Percentiles rank a stretch among this genome's conserved stretches.
These are phyloP conservation scores for Ceratitis capitata DNA, from an alignment of 1,140 invertebrate genomes.

Conservation along the genomic window DNA sequence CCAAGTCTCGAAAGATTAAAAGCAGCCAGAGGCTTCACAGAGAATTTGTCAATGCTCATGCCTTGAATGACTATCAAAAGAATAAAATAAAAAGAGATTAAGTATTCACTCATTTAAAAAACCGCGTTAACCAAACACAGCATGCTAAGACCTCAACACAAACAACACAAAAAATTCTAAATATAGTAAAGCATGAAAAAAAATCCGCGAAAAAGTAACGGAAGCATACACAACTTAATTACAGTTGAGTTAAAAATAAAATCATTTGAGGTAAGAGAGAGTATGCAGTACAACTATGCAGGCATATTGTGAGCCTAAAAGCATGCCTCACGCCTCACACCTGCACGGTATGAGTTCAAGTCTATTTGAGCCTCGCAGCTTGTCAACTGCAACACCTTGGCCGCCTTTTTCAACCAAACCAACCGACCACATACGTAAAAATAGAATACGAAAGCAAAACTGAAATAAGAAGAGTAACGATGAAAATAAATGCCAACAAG, in stretches of 20 bases:
- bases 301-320: background rate
- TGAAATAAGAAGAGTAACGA: background rate
- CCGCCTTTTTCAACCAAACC: background rate
- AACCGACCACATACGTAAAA: background rate
- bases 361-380: background rate
- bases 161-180: background rate
- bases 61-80: too few relatives aligned
- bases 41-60: too few relatives aligned
- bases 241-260: background rate
- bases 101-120: too few relatives aligned
- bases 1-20: too few relatives aligned
- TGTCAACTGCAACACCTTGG: background rate
- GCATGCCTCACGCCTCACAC: too few relatives aligned
- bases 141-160: background rate
- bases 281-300: background rate
- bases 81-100: too few relatives aligned
- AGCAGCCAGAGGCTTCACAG: too few relatives aligned
- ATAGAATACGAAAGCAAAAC: background rate
- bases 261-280: background rate
- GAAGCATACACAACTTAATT: background rate
- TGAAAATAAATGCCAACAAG: background rate
- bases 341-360: background rate
- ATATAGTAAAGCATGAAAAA: background rate
- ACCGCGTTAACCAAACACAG: too few relatives aligned
- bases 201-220: background rate